These are phyloP conservation scores for Andricus curvator DNA, from an alignment of 2,888 invertebrate genomes.

Conservation along the genomic window DNA sequence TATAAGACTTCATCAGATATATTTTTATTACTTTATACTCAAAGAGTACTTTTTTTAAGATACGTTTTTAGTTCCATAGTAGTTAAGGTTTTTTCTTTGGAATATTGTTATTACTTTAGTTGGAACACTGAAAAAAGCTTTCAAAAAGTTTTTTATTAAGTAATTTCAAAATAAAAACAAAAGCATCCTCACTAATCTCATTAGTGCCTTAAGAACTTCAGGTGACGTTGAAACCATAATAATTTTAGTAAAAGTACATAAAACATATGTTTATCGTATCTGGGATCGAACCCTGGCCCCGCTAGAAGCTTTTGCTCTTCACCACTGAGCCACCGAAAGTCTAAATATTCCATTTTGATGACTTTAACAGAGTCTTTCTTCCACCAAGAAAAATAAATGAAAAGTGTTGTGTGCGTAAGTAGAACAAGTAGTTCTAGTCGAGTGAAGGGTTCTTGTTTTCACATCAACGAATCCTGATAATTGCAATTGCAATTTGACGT, in stretches of 20 bases:
- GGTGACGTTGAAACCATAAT: not conserved
- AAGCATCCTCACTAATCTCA: not conserved
- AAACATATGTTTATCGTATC: too few relatives aligned
- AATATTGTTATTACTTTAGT: not conserved
- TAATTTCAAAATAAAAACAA: not conserved
- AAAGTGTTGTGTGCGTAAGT: not conserved
- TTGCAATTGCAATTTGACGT: slow-evolving; percentile 6
- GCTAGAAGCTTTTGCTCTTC: too few relatives aligned
- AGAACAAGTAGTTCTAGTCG: not conserved
- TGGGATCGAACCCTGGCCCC: too few relatives aligned
- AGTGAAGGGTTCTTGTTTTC: not conserved
- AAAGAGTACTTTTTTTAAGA: not conserved
- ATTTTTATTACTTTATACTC: not conserved
- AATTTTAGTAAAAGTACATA: not conserved
- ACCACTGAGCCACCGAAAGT: too few relatives aligned
- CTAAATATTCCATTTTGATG: not conserved
- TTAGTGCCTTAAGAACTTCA: not conserved
- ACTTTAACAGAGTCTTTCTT: not conserved
- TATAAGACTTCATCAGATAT: not conserved
- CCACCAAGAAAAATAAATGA: too few relatives aligned
- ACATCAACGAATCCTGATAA: slow-evolving; percentile 10
- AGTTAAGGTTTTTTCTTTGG: not conserved
- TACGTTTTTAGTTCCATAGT: not conserved
- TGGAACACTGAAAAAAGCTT: not conserved
- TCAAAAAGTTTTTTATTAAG: not conserved